Evolutionary conservation across 2,797 vertebrate species (phyloP), one percentile per base, ranked within the genome.

Genomic region (Eutrigla gurnardus): DNA sequence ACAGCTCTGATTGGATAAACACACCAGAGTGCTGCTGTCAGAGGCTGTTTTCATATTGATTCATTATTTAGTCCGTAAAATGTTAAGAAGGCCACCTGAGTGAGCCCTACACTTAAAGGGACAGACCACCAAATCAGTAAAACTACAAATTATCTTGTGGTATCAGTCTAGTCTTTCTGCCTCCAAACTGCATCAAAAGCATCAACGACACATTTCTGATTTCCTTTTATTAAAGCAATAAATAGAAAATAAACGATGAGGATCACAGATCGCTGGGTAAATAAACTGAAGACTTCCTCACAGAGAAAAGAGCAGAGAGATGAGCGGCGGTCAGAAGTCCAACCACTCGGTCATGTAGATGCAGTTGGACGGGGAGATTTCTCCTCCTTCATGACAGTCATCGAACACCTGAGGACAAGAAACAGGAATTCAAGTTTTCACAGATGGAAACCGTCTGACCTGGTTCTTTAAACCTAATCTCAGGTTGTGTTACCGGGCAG

Each of bases 261-360:
- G 35, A 63, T 78, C 72, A 65, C 43, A 55, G 70, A 71, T 49
- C 35, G 15, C 3, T 5, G 36, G 10, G 6, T 52, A 49, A 33
- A 54, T 15, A 43, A 61, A 53, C 2, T 52, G 11, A 47, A 55
- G 10, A 5, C 80, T 84, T 90, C 70, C 54, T 78, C 82, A 85
- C 70, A 84, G 84, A 82, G 75, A 46, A 80, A 87, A 75, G 72
- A 70, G 65, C 1, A 0, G 17, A 17, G 17, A 33, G 14, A 6
- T 5, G 1, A 39, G n/a, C 2, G 0, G 33, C 4, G 0, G 49
- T 93, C 94, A 99, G 89, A 97, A 97, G 75, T 97, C 96, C 54
- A 99, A 85, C 98, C 97, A 99, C 68, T 99, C 97, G 6, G 88
- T 94, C 96, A 99, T 96, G 88, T 99, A 99, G 89, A 98, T 76